Percentiles rank a stretch among this genome's conserved stretches.
These are phyloP conservation scores for Erythrolamprus reginae DNA, from an alignment of 2,113 vertebrate genomes.

Conservation along the genomic window DNA sequence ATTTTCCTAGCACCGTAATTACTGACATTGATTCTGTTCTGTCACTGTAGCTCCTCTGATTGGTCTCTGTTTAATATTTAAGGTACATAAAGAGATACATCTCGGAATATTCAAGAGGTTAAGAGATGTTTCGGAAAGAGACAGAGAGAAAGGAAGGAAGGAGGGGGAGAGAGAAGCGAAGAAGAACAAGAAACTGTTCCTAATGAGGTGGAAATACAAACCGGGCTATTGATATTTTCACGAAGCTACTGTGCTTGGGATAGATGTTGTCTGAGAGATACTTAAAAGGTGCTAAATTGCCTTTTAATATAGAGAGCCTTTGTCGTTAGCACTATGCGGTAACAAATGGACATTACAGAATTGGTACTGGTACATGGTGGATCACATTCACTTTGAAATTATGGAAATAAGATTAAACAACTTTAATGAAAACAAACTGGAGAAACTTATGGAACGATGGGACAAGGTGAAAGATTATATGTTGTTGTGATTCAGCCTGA, in stretches of 20 bases:
- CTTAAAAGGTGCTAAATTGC: not conserved
- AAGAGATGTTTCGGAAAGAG: conserved; percentile 44
- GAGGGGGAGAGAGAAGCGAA: not conserved
- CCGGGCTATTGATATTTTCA: conserved; percentile 32
- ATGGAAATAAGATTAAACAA: too few relatives aligned
- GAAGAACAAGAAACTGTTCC: not conserved
- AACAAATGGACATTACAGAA: too few relatives aligned
- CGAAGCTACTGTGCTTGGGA: conserved; percentile 22
- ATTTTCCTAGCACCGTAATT: conserved; percentile 54
- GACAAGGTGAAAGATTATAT: too few relatives aligned
- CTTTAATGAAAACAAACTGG: too few relatives aligned
- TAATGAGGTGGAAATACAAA: conserved; percentile 45
- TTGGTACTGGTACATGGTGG: too few relatives aligned
- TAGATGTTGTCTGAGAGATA: not conserved
- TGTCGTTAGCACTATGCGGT: not conserved
- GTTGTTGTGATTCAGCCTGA: too few relatives aligned
- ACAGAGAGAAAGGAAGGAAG: not conserved
- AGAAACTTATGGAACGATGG: too few relatives aligned
- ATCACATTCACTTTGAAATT: too few relatives aligned
- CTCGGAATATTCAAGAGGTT: conserved; percentile 65
- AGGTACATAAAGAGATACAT: conserved; percentile 45
- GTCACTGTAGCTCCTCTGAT: conserved; percentile 52
- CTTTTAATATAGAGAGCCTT: not conserved
- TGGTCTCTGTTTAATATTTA: conserved; percentile 65
- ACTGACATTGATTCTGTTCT: conserved; percentile 55